Evolutionary conservation across 2,888 invertebrate genomes (phyloP), one percentile per base, ranked within the genome.

Genomic region (Lochmaea crataegi): DNA sequence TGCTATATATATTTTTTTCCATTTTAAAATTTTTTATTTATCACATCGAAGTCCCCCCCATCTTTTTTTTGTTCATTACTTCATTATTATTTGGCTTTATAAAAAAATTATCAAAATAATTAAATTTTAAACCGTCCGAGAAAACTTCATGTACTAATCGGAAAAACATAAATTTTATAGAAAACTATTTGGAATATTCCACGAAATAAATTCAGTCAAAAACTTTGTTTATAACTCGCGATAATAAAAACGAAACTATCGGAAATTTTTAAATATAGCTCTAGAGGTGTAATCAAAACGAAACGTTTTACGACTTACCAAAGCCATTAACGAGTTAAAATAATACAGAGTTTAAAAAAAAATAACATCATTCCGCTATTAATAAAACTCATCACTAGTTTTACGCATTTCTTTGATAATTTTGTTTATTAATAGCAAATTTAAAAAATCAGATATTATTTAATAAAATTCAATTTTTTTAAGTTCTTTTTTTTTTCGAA

Each of bases 321-420:
- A 56, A 56, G 12, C 9, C n/a, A 22, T 16, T 56, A 56, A 56
- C 56, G 56, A 22, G 10, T 56, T 56, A 56, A 56, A 56, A 56
- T 56, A 51, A 56, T 56, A 56, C 16, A 16, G n/a, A 16, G 9
- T 16, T 56, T 14, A 10, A 56, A 16, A 56, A 56, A 56, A 56
- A 18, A 26, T 5, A 56, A 56, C 16, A 56, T 16, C 22, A 5
- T 56, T 56, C 18, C 1, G 10, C 56, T 56, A 56, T 56, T 56
- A 22, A 56, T 56, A 56, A 56, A 22, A 22, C 10, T 11, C 18
- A 56, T 56, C 12, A 22, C 56, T 10, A 56, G 5, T 56, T 56
- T 18, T 56, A 56, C 18, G 9, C 7, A 56, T 48, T 48, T 32
- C 5, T 32, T 32, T 4, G 5, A 32, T 32, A 32, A 4, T 32